Base-by-base conservation (phyloP, 2,113 vertebrate species). In the Camelus bactrianus region DNA sequence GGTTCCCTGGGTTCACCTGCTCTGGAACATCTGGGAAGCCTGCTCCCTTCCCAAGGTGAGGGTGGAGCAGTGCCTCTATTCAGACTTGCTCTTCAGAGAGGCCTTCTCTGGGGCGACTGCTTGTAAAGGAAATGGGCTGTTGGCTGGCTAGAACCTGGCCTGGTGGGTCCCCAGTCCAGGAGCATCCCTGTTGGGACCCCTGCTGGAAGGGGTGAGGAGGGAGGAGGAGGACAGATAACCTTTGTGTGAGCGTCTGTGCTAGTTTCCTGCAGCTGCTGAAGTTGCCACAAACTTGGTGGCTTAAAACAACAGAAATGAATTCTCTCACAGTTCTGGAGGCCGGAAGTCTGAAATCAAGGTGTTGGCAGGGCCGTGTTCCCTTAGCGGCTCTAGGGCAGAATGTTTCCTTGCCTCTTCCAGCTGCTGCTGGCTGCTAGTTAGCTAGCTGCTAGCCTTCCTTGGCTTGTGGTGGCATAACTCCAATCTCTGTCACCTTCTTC, bases 291-390 rank as follows among this genome's bases (percentile, higher is more conserved):
- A 64, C 17, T 22, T 19, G 15, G 15, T 22, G 28, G 28, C 26
- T 80, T 22, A 56, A 75, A 83, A 77, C 67, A 26, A 35, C 48
- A 69, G 60, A 75, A 70, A 60, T 50, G 9, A 28, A 15, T 17
- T 72, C 20, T 64, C 20, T 76, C 9, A 20, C 6, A 52, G 38
- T n/a, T 48, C 8, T 24, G 12, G 70, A 15, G 42, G n/a, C 52
- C 5, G 8, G 32, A 84, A 42, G 70, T 84, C 26, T 20, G 50
- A 64, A 56, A 22, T 48, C 32, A 72, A 54, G 62, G 75, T 48
- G 30, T 64, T 0, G 2, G 46, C 26, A 35, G 77, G 69, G 64
- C 35, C 32, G 0, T 2, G 1, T 17, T 22, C 8, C 4, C 35
- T 30, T 42, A 42, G 24, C 20, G 35, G 16, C 62, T 56, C 62